phyloP scores from a whole-genome alignment of 2,888 invertebrate genomes.

The Drosophila atripex region DNA sequence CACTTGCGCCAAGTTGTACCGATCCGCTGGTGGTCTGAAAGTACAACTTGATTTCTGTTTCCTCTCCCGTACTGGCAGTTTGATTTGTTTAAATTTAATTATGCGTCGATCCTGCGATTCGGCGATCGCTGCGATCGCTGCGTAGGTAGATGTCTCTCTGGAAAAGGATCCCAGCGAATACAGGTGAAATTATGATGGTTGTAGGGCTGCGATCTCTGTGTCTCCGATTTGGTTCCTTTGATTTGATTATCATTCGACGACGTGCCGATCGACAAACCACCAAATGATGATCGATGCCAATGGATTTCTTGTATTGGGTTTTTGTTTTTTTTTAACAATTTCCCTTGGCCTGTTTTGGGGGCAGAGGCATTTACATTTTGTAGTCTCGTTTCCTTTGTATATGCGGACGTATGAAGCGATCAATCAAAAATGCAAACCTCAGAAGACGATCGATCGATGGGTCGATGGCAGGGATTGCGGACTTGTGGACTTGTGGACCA shows the following conservation, averaged over 20 bases:
- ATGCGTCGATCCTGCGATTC: conserved; percentile 70
- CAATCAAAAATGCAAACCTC: conserved; percentile 81
- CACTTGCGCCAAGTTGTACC: conserved; percentile 55
- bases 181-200: conserved; percentile 79
- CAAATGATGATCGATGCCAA: conserved; percentile 78
- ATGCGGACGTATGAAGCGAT: conserved; percentile 77
- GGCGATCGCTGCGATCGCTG: conserved; percentile 49
- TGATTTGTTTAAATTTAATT: conserved; percentile 81
- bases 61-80: conserved; percentile 71
- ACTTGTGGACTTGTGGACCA: too few species aligned
- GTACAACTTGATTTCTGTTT: conserved; percentile 80
- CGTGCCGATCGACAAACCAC: conserved; percentile 61
- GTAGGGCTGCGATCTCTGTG: conserved; percentile 33
- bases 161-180: conserved; percentile 27
- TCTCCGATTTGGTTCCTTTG: conserved; percentile 50
- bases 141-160: conserved; percentile 38
- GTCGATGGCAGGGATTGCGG: not conserved
- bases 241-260: conserved; percentile 68
- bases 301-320: conserved; percentile 15
- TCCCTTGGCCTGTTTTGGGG: conserved; percentile 7
- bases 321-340: conserved; percentile 32
- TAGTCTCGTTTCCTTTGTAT: conserved; percentile 59
- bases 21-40: conserved; percentile 74
- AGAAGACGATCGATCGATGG: conserved; percentile 27
- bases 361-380: conserved; percentile 66